Percentiles rank a stretch among this genome's conserved stretches.
phyloP scores from a whole-genome alignment of 2,797 vertebrate species.

The Craterocephalus amniculus region DNA sequence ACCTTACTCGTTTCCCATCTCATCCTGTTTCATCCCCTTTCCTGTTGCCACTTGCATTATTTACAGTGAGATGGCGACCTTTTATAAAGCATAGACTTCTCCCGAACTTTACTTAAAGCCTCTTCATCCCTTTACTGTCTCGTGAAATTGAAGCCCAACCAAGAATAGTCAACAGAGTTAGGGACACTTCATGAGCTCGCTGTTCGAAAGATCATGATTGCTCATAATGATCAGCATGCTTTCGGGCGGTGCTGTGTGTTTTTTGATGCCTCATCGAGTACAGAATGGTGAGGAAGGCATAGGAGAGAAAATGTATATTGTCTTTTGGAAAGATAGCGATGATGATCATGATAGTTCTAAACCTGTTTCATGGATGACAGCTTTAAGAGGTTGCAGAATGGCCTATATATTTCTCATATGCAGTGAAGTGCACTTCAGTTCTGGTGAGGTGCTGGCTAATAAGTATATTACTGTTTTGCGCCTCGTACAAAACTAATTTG shows the following conservation, averaged over 20 bases:
- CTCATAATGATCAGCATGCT: slow-evolving; percentile 49
- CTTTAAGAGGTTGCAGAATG: slow-evolving; percentile 1
- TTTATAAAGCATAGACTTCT: slow-evolving; percentile 12
- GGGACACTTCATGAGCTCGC: slow-evolving; percentile 28
- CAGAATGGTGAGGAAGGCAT: slow-evolving; percentile 23
- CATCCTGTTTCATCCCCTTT: slow-evolving; percentile 40
- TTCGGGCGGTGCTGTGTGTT: slow-evolving; percentile 19
- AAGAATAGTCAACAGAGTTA: slow-evolving; percentile 43
- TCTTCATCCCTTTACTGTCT: slow-evolving; percentile 2
- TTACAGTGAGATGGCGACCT: slow-evolving; percentile 29
- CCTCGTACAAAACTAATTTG: too few species aligned
- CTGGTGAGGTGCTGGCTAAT: background rate
- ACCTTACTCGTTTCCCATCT: slow-evolving; percentile 37
- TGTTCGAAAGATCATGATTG: slow-evolving; percentile 42
- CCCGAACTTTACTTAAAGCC: slow-evolving; percentile 25
- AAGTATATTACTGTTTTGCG: background rate
- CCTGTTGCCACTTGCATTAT: slow-evolving; percentile 28
- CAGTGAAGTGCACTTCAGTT: background rate
- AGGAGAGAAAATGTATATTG: slow-evolving; percentile 6
- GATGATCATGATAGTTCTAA: slow-evolving; percentile 30
- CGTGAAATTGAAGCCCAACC: slow-evolving; percentile 38
- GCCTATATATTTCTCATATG: slow-evolving; percentile 2
- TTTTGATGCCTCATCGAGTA: slow-evolving; percentile 32
- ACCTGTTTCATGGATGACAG: slow-evolving; percentile 29
- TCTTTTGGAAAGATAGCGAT: slow-evolving; percentile 31